These are phyloP conservation scores for Ochotona princeps DNA, from an alignment of 2,113 vertebrate species.

Conservation along the genomic window DNA sequence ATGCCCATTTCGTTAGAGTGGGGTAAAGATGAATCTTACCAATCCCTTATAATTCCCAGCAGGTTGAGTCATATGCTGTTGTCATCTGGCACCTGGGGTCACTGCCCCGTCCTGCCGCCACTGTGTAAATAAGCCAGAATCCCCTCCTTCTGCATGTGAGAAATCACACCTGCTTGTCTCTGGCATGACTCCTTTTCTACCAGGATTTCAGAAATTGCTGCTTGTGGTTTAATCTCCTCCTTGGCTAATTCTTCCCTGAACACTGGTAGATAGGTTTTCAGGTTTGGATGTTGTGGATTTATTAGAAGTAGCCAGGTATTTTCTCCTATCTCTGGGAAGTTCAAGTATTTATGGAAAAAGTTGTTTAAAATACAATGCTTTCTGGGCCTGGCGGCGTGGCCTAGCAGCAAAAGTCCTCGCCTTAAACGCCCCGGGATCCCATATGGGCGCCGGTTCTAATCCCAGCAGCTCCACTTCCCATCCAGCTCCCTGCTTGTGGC, in stretches of 20 bases:
- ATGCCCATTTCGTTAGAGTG: background rate
- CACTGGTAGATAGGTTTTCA: background rate
- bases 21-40: background rate
- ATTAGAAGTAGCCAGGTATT: background rate
- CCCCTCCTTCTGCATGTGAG: background rate
- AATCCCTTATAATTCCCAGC: background rate
- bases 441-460: no score
- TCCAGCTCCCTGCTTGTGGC: no score
- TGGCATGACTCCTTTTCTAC: background rate
- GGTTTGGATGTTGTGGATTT: background rate
- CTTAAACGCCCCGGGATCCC: no score
- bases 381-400: no score
- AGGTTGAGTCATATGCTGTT: no score
- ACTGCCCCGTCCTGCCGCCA: background rate
- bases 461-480: no score
- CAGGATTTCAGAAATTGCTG: background rate
- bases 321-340: background rate
- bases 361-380: background rate
- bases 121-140: background rate
- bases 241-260: background rate
- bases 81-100: background rate
- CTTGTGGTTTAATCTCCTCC: background rate
- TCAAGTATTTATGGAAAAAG: background rate
- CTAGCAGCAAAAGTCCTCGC: background rate
- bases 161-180: background rate